phyloP scores from a whole-genome alignment of 1,140 invertebrate genomes.

The Ceratina calcarata region DNA sequence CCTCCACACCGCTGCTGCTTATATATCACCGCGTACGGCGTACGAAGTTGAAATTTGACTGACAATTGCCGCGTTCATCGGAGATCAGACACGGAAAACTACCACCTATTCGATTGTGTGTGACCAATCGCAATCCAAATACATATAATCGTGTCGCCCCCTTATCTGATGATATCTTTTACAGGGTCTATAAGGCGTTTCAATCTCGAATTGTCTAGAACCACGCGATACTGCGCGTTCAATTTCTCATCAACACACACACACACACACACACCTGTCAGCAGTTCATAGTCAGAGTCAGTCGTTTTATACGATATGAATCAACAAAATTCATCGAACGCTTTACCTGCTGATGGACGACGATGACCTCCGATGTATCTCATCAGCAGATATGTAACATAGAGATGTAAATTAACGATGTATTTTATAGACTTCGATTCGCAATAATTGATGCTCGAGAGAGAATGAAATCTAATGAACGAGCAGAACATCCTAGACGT shows the following conservation, averaged over 20 bases:
- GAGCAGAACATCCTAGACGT: no score
- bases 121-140: constrained; percentile 43
- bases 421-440: no score
- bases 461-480: no score
- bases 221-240: not conserved
- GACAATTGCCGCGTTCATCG: constrained; percentile 30
- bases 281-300: no score
- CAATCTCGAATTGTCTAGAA: not conserved
- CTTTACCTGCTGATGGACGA: no score
- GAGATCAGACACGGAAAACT: constrained; percentile 41
- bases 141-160: constrained; percentile 28
- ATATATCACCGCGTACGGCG: constrained; percentile 34
- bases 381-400: no score
- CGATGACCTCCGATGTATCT: no score
- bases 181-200: not conserved
- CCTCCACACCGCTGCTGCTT: constrained; percentile 18
- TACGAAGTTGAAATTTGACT: constrained; percentile 24
- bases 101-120: constrained; percentile 28
- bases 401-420: no score
- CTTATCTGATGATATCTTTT: constrained; percentile 35
- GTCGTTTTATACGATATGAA: no score
- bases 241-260: no score
- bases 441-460: no score
- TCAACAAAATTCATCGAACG: not conserved
- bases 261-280: no score